Evolutionary conservation across 2,888 invertebrate genomes (phyloP).

Genomic region (Drosophila recens): DNA sequence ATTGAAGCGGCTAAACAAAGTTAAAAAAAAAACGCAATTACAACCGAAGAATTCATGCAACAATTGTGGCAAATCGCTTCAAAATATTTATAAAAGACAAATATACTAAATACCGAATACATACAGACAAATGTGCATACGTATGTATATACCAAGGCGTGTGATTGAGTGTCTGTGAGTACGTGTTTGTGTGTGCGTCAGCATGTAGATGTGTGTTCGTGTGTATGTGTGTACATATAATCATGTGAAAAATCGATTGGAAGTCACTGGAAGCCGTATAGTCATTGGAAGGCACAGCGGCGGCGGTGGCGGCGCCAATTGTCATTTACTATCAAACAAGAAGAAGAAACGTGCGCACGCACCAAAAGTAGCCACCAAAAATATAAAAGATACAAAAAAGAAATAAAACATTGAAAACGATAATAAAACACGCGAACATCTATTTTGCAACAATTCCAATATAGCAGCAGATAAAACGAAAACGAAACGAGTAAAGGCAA

Average conservation of each 20-base stretch:
- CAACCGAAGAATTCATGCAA: conserved; percentile 32
- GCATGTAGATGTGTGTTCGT: conserved; percentile 24
- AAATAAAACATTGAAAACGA: conserved; percentile 15
- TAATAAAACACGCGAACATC: conserved; percentile 39
- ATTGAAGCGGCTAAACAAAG: conserved; percentile 27
- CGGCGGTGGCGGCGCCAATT: conserved; percentile 73
- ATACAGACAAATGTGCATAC: conserved; percentile 7
- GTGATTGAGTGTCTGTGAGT: conserved; percentile 30
- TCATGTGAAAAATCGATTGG: conserved; percentile 85
- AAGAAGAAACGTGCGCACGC: conserved; percentile 73
- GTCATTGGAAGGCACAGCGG: conserved; percentile 62
- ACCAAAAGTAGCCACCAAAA: conserved; percentile 46
- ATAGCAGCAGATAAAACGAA: neutral
- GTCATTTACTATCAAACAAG: conserved; percentile 75
- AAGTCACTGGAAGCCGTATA: conserved; percentile 64
- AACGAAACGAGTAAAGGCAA: neutral
- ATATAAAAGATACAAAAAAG: conserved; percentile 14
- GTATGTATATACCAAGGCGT: conserved; percentile 19
- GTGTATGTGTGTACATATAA: conserved; percentile 58
- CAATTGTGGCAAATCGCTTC: conserved; percentile 38
- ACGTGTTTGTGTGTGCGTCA: conserved; percentile 31
- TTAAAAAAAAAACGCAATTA: neutral
- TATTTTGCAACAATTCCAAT: conserved; percentile 24
- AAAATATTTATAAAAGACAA: conserved; percentile 48
- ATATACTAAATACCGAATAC: conserved; percentile 10